Base-by-base conservation (phyloP, 2,113 vertebrate species). In the Eupsittula cactorum region DNA sequence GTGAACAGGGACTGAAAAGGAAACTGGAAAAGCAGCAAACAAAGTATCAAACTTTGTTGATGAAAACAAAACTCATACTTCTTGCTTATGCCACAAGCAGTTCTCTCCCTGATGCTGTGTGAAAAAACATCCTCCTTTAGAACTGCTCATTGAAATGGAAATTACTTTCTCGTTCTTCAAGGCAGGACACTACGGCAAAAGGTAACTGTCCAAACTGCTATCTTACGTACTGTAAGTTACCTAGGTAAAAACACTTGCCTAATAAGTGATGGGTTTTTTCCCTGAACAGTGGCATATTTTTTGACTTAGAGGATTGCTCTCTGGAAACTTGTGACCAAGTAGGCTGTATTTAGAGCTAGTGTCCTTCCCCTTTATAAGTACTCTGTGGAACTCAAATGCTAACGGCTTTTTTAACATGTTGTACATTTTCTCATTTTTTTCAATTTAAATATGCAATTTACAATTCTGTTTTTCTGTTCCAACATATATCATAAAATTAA, bases 401-500 rank as follows among this genome's bases (percentile, higher is more conserved):
- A 86, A 96, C 50, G 85, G 18, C 60, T 92, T 88, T 90, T 83
- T 93, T 70, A 93, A 64, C 27, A 18, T 71, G 50, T 70, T 90
- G 88, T 59, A 83, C 82, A 81, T 86, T 86, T 94, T 67, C 82
- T 80, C 73, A 55, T 90, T 93, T 96, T 92, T 39, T 4, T 16
- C 86, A 92, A 92, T 92, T 94, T 60, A 90, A 96, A 95, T 91
- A 67, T 55, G 71, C 11, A 86, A 96, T 95, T 96, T 97, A 70
- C n/a, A 90, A 96, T 95, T 96, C 95, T 90, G 82, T 80, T 92
- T 95, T 83, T 88, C n/a, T 92, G 15, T 94, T 93, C 35, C 50
- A 60, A 81, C 85, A 93, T 82, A 86, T 91, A 91, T 53, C 44
- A 88, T 81, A 77, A 95, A 97, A 95, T 92, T 96, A 97, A 93